Evolutionary conservation across 2,113 vertebrate species (phyloP).

Genomic region (Plecotus auritus): DNA sequence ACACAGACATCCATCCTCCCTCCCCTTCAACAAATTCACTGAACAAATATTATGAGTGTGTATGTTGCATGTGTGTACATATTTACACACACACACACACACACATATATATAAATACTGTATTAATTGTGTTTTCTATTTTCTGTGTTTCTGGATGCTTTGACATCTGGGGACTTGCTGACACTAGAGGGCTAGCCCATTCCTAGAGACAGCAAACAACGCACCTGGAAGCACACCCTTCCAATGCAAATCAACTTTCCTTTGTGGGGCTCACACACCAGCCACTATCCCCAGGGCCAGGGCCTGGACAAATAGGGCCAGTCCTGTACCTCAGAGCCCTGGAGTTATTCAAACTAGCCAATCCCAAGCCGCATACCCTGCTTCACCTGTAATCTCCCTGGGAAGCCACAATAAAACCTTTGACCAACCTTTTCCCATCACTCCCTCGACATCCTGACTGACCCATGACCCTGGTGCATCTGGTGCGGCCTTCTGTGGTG

Average conservation of each 20-base stretch:
- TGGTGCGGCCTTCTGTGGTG: accelerated
- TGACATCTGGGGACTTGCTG: not conserved
- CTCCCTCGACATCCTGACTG: not conserved
- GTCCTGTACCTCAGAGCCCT: too few species aligned
- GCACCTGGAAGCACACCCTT: not conserved
- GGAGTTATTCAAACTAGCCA: not conserved
- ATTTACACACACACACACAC: not conserved
- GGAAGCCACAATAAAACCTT: not conserved
- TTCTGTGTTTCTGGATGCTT: not conserved
- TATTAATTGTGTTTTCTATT: not conserved
- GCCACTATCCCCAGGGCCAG: not conserved
- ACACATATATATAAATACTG: not conserved
- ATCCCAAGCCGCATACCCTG: not conserved
- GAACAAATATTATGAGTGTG: not conserved
- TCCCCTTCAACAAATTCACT: not conserved
- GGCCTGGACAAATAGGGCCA: not conserved
- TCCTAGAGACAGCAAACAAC: not conserved
- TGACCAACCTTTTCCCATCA: not conserved
- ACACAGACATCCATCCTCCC: not conserved
- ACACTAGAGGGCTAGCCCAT: not conserved
- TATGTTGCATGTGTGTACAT: not conserved
- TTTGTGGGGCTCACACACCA: not conserved
- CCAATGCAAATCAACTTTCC: not conserved
- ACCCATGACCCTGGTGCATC: too few species aligned
- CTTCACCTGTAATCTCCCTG: not conserved